Evolutionary conservation across 2,113 vertebrate species (phyloP), one percentile per base, ranked within the genome.

Genomic region (Epinephelus moara): DNA sequence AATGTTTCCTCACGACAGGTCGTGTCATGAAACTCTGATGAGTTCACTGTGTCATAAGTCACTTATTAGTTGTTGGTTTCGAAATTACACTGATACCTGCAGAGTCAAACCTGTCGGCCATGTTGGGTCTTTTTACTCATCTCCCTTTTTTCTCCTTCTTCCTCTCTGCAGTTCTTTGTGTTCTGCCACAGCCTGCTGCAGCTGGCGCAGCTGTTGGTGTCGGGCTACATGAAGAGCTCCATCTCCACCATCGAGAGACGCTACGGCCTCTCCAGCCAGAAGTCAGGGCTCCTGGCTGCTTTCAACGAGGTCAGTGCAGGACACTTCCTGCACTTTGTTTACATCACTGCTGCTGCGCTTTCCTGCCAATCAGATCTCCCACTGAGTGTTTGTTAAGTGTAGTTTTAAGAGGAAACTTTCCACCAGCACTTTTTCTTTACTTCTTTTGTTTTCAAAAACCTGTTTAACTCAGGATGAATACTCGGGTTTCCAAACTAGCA

Each of bases 231-330:
- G 93, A 99, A 98, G 92, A 98, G 98, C 81, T 97, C 97, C 92
- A 97, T 99, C 87, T 97, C 97, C 30, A 99, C 97, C 21, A 97
- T 99, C 0, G 98, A 99, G 95, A 95, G 90, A 64, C 96, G 98
- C 27, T 99, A 97, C 0, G 98, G 98, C 21, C 91, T 99, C 23
- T 96, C 97, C 91, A 99, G 98, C 88, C 96, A 97, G 92, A 97
- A 95, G 0, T 97, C 97, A 0, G 98, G 98, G 4, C 70, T 99
- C 6, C 91, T 99, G 0, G 96, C 96, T 0, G 89, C 97, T 73
- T 98, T 99, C 92, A 99, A 99, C 0, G 98, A 99, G 97, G 98
- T 94, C 59, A 27, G 87, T 21, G 52, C 19, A 10, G 18, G 42
- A 21, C 19, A 10, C 19, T 11, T 53, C 6, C 18, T 53, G 52